Conservation (phyloP, 2,113 vertebrate genomes). For the Pomatorhinus ruficollis region DNA sequence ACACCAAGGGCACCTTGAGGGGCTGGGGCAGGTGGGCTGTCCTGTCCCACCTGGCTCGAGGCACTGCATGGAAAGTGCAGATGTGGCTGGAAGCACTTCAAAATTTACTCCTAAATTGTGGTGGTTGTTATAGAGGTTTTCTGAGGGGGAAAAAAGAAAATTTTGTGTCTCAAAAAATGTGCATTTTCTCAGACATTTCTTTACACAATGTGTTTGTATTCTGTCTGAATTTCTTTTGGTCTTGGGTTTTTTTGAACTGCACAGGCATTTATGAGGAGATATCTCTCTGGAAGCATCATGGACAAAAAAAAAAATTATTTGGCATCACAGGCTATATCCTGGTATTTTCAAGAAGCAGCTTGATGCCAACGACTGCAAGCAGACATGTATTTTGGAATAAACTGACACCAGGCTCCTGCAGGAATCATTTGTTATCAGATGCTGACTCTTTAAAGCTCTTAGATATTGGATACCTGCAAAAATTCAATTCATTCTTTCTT, state of each 20-base stretch:
- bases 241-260: not conserved
- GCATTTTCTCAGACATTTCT: not conserved
- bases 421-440: slow-evolving; percentile 1
- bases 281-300: not conserved
- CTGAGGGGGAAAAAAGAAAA: not conserved
- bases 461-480: slow-evolving; percentile 25
- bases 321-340: not conserved
- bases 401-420: not conserved
- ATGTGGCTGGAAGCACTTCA: not conserved
- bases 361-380: not conserved
- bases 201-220: not conserved
- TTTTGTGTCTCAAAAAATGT: not conserved
- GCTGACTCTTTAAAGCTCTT: not conserved
- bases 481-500: slow-evolving; percentile 33
- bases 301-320: not conserved
- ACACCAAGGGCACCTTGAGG: fast-evolving
- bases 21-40: not conserved
- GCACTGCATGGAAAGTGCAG: not conserved
- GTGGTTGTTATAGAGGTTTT: not conserved
- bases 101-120: not conserved
- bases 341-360: not conserved
- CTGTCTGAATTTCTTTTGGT: not conserved
- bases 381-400: slow-evolving; percentile 8
- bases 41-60: not conserved
- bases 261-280: not conserved